Evolutionary conservation across 2,888 invertebrate genomes (phyloP), one percentile per base, ranked within the genome.

Genomic region (Phymatocera aterrima): DNA sequence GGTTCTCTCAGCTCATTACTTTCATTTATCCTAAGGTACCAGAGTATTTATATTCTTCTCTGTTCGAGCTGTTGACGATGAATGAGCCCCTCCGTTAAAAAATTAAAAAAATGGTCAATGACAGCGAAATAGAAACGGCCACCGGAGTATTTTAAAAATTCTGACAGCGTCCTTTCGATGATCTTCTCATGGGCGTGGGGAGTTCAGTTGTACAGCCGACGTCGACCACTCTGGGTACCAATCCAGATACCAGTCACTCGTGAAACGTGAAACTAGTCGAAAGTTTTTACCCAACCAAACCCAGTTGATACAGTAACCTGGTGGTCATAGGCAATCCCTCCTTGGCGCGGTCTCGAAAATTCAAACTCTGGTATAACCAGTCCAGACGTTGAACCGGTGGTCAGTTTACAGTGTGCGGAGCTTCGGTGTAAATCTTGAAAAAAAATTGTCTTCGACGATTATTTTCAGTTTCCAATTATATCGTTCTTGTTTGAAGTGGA

Each of bases 221-320:
- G 48, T 0, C 34, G 34, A 51, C 31, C 43, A 72, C 48, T 72
- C 72, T 34, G 48, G 72, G 72, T 72, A 72, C 72, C 51, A 34
- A 72, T 72, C 72, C 79, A 37, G 51, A 79, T 80, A 74, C 79
- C 84, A 84, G 84, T 84, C 83, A 84, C 83, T 84, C 83, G 84
- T 84, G 83, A 84, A 83, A 84, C 84, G 81, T 82, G 81, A 82
- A 84, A 84, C 84, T 82, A 74, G 82, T 83, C 82, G 83, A 84
- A 83, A 83, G 83, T 83, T 84, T n/a, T 79, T 77, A 65, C 79
- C 64, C 64, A 60, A 75, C 74, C 78, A 72, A 72, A 72, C 51
- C 72, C 51, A 51, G 72, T 18, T 34, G 72, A 43, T 72, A 37
- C 5, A 72, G 8, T 51, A 21, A 43, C n/a, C 51, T 3, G 34